Evolutionary conservation across 2,113 vertebrate species (phyloP), one percentile per base, ranked within the genome.

Genomic region (Hystrix cristata): DNA sequence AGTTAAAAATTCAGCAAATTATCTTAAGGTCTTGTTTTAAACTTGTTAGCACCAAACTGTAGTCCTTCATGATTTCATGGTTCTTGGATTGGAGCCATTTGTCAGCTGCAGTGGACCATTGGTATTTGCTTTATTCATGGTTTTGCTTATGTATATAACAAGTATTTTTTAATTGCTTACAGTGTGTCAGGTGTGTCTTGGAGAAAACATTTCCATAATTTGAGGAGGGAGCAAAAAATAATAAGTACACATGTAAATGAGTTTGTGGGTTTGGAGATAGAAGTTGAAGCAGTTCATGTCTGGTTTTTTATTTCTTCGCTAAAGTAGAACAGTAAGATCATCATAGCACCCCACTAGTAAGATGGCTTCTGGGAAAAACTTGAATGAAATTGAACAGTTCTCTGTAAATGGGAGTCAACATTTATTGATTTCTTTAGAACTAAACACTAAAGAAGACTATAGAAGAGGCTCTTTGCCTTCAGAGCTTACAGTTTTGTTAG

Each of bases 21-120:
- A 83, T 74, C 80, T 83, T 84, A 13, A 79, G 25, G 27, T 60
- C 62, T 95, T 92, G 16, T 53, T 94, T 92, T 90, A 84, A n/a
- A 88, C 71, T 90, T 89, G 43, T 91, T 89, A 53, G n/a, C 80
- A 67, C 10, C 72, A 74, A 89, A 83, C 11, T 21, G 60, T 76
- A 87, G 82, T 67, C 55, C 29, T 91, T 87, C 18, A 31, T 96
- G 62, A 83, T 78, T 67, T 94, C 46, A 27, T 84, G 7, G n/a
- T 74, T 90, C 76, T 90, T 83, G 15, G 29, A 34, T 80, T 95
- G 55, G 78, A 94, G n/a, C 55, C 53, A 84, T 91, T 97, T 95
- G 65, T 21, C 59, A 93, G n/a, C 72, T 88, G 65, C 19, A 13
- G 15, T 94, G 55, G 23, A 84, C 69, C 34, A 34, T 59, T 94